Percentiles rank a stretch among this genome's conserved stretches.
Evolutionary conservation across 2,797 vertebrate species (phyloP).

Genomic region (Danionella dracula): DNA sequence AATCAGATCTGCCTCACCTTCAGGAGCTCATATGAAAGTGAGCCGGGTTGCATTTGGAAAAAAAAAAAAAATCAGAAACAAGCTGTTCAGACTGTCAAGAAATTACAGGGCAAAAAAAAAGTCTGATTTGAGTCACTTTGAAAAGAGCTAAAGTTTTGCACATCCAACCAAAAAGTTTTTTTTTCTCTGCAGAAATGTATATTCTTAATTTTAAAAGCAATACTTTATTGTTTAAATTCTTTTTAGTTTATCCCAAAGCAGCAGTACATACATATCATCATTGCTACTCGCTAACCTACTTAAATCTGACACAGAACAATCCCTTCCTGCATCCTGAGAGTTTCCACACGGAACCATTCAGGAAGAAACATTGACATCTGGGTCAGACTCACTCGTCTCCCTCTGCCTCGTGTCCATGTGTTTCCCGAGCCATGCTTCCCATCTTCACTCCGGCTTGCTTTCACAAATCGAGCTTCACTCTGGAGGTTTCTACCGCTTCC

Average conservation of each 20-base stretch:
- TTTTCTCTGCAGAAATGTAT: no score
- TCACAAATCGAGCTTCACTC: slow-evolving; percentile 8
- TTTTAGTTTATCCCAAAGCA: slow-evolving; percentile 47
- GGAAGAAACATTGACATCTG: slow-evolving; percentile 53
- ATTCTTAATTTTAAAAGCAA: no score
- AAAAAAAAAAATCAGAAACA: no score
- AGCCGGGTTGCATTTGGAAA: no score
- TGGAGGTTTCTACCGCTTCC: slow-evolving; percentile 8
- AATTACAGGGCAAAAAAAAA: no score
- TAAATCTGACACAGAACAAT: slow-evolving; percentile 40
- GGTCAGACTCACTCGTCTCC: slow-evolving; percentile 55
- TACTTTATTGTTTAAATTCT: no score
- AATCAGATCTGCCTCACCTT: no score
- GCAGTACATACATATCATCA: not conserved
- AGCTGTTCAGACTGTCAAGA: no score
- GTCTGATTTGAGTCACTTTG: no score
- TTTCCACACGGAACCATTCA: slow-evolving; percentile 47
- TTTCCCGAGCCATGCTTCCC: not conserved
- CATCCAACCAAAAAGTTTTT: no score
- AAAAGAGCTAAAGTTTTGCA: no score
- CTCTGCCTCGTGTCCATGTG: not conserved
- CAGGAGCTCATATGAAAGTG: no score
- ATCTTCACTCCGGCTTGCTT: not conserved
- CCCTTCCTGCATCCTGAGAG: slow-evolving; percentile 36
- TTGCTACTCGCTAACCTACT: not conserved